Base-by-base conservation (phyloP, 1,140 invertebrate species). In the Ctenoplectra terminalis region DNA sequence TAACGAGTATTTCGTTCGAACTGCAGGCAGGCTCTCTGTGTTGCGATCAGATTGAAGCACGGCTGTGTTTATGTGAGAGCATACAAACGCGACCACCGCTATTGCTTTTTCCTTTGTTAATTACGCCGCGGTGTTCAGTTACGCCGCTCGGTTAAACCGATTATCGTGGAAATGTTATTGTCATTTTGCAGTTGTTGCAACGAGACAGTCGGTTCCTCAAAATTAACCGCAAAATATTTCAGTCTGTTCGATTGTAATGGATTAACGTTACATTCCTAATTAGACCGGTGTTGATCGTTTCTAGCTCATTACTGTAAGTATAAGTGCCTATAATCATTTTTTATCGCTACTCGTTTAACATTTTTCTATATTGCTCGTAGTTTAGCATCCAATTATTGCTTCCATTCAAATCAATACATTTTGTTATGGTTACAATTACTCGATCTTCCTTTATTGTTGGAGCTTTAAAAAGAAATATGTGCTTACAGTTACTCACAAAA, bases 41-140 rank as follows among this genome's bases (percentile, higher is more conserved):
- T 79, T 72, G 46, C 67, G 76, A 79, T 79, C 76, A 79, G 67
- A 79, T 79, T 79, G 76, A 72, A 79, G 76, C 76, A 79, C 46
- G 67, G 40, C 66, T 40, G 46, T 72, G 56, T 79, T 79, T 60
- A 71, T 79, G 76, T 79, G 69, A 50, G 46, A 23, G 52, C 67
- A 72, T 79, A 61, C 76, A 71, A 78, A 70, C 76, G 67, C 26
- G 64, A 43, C 67, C 76, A 29, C 76, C 76, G 66, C 76, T 79
- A 79, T 79, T 79, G 76, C 76, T 79, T 79, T 79, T 79, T 79
- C 76, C 76, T 79, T 79, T 79, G 76, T 79, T 79, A 79, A 79
- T 79, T 79, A 79, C 76, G 56, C 77, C 56, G 69, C 69, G 69
- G 67, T 46, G 56, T 72, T 72, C 56, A 79, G 69, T 72, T 79